A percentile compares a stretch with the other conserved stretches of the same genome.
Evolutionary conservation across 2,113 vertebrate species (phyloP).

Genomic region (Promerops cafer): DNA sequence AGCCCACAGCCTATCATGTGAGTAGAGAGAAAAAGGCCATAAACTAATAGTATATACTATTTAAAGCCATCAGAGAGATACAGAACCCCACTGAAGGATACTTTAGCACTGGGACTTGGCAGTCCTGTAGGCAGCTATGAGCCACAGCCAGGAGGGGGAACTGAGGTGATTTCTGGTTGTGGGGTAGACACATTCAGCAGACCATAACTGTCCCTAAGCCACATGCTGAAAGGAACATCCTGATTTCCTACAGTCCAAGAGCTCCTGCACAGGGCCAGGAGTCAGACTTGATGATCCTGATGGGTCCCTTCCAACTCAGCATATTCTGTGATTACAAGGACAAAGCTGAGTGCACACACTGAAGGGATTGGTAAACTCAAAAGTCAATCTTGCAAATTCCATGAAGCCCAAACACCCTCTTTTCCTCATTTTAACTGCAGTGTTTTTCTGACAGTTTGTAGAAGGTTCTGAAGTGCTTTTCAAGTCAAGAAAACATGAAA

Average conservation of each 20-base stretch:
- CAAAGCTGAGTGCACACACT: neutral
- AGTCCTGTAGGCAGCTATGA: neutral
- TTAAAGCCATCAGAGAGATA: neutral
- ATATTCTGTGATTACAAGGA: neutral
- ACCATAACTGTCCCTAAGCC: neutral
- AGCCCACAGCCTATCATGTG: neutral
- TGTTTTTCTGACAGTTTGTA: neutral
- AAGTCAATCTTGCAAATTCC: neutral
- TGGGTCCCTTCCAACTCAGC: neutral
- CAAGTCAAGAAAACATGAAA: neutral
- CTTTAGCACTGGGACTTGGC: neutral
- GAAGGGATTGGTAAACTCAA: neutral
- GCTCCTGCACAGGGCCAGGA: neutral
- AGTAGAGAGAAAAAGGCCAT: neutral
- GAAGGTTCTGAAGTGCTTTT: rapidly evolving
- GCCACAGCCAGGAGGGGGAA: neutral
- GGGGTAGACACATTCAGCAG: neutral
- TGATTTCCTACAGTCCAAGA: neutral
- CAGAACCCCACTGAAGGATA: neutral
- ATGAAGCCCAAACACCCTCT: neutral
- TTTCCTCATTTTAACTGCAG: neutral
- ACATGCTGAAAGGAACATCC: neutral
- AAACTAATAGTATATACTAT: neutral
- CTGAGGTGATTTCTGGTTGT: neutral
- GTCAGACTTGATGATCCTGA: neutral